A percentile compares a stretch with the other conserved stretches of the same genome.
Conservation (phyloP, 2,888 invertebrate species). For the Pachliopta kotzebuea region DNA sequence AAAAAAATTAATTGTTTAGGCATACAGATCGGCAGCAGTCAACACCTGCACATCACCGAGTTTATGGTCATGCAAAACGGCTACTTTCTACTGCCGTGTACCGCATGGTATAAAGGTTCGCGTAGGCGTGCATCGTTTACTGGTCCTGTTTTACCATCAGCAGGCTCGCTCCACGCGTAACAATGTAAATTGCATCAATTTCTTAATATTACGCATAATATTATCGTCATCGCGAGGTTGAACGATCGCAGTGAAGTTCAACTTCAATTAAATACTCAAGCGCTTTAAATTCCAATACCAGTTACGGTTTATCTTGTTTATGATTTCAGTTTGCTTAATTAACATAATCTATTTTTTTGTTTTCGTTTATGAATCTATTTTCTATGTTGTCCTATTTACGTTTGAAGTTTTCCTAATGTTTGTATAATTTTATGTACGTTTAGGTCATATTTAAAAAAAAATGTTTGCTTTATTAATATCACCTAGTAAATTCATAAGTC, state of each 20-base stretch:
- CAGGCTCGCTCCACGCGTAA: slow-evolving; percentile 20
- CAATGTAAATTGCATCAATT: slow-evolving; percentile 26
- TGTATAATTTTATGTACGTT: too few species aligned
- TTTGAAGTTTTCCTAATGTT: too few species aligned
- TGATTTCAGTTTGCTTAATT: neutral
- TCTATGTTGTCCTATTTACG: neutral
- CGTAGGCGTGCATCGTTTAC: slow-evolving; percentile 23
- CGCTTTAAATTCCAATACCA: neutral
- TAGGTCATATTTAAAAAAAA: too few species aligned
- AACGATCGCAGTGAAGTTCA: slow-evolving; percentile 1
- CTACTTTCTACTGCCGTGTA: slow-evolving; percentile 15
- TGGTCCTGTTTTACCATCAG: slow-evolving; percentile 23
- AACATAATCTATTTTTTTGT: neutral
- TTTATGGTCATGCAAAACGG: slow-evolving; percentile 25
- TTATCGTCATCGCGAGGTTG: slow-evolving; percentile 8
- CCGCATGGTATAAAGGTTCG: slow-evolving; percentile 17
- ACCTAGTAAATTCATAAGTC: too few species aligned
- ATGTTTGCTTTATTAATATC: too few species aligned
- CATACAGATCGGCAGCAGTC: neutral
- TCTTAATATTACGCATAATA: slow-evolving; percentile 26
- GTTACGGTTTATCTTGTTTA: neutral
- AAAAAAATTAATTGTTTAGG: slow-evolving; percentile 1
- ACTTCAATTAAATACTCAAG: neutral
- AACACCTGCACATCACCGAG: slow-evolving; percentile 15
- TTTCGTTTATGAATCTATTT: neutral